These are phyloP conservation scores for Anorthoa munda DNA, from an alignment of 2,888 invertebrate species.

Conservation along the genomic window DNA sequence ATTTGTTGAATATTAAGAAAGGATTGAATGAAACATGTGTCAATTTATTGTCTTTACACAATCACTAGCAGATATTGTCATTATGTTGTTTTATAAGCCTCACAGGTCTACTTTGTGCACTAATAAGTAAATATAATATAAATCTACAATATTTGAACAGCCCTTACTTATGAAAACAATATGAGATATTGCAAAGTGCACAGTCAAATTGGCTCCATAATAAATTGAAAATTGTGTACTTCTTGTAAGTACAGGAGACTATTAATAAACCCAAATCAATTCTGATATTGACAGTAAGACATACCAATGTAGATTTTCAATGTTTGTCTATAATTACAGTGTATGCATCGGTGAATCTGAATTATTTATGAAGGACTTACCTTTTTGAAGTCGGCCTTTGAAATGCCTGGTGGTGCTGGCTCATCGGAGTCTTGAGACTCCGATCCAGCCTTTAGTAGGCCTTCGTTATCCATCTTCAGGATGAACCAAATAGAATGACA, in stretches of 20 bases:
- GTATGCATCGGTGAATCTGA: constrained; percentile 19
- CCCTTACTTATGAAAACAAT: not conserved
- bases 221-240: constrained; percentile 23
- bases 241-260: not conserved
- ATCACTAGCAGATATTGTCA: constrained; percentile 4
- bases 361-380: constrained; percentile 57
- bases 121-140: not conserved
- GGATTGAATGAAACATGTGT: not conserved
- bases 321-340: constrained; percentile 29
- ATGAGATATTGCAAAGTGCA: not conserved
- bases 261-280: constrained; percentile 57
- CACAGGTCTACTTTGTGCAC: not conserved
- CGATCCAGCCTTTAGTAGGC: constrained; percentile 63
- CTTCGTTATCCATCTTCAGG: constrained; percentile 69
- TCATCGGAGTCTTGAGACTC: constrained; percentile 76
- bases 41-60: constrained; percentile 1
- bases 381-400: constrained; percentile 56
- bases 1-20: not conserved
- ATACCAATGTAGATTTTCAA: constrained; percentile 20
- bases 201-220: constrained; percentile 34
- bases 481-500: constrained; percentile 23
- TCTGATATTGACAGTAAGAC: constrained; percentile 20
- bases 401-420: constrained; percentile 68
- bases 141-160: not conserved
- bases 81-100: not conserved